phyloP scores from a whole-genome alignment of 1,140 invertebrate genomes.

The Caenorhabditis brenneri region DNA sequence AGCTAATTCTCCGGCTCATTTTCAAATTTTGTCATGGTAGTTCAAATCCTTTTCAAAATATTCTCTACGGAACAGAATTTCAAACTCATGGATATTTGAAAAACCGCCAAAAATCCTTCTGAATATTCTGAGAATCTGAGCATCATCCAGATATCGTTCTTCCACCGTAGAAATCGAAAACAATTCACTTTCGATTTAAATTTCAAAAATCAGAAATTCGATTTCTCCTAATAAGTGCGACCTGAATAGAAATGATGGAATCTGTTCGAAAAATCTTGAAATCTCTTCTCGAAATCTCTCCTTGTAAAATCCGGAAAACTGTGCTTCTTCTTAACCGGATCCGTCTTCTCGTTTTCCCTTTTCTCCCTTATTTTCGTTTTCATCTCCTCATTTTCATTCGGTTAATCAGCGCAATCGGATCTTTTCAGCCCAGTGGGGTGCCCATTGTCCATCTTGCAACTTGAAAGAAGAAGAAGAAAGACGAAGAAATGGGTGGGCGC shows the following conservation, averaged over 20 bases:
- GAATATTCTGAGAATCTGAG: too few relatives aligned
- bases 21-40: too few relatives aligned
- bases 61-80: too few relatives aligned
- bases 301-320: not conserved
- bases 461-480: not conserved
- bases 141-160: too few relatives aligned
- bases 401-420: slow-evolving; percentile 28
- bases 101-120: too few relatives aligned
- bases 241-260: not conserved
- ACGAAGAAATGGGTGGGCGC: not conserved
- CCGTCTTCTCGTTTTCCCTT: not conserved
- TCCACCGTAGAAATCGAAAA: too few relatives aligned
- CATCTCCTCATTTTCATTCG: not conserved
- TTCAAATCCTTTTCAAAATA: too few relatives aligned
- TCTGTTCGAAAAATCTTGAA: not conserved
- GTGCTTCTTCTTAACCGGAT: not conserved
- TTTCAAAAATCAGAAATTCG: not conserved
- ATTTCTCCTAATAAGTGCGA: too few relatives aligned
- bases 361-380: not conserved
- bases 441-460: slow-evolving; percentile 36
- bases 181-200: not conserved
- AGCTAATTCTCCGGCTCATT: too few relatives aligned
- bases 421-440: slow-evolving; percentile 27
- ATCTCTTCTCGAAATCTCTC: not conserved
- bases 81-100: too few relatives aligned